These are phyloP conservation scores for Passer montanus DNA, from an alignment of 2,113 vertebrate genomes.

Conservation along the genomic window DNA sequence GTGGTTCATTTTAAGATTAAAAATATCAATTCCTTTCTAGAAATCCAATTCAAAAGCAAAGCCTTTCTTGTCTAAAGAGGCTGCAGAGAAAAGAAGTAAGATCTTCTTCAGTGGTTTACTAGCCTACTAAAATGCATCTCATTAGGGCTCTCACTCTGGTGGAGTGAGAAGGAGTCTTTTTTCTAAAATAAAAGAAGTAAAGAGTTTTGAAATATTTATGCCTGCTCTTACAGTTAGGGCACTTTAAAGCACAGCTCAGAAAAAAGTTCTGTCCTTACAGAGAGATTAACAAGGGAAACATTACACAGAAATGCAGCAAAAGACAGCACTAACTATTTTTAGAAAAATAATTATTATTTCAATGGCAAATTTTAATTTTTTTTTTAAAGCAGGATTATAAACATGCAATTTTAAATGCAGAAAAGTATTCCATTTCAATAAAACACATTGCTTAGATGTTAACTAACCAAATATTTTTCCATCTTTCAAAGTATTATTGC, in stretches of 20 bases:
- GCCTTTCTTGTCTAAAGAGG: not conserved
- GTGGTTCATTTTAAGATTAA: not conserved
- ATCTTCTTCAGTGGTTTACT: not conserved
- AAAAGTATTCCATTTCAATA: not conserved
- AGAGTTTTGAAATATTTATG: not conserved
- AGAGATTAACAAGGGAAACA: not conserved
- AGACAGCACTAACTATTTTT: not conserved
- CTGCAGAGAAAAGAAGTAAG: not conserved
- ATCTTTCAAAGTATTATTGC: not conserved
- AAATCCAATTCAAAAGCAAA: not conserved
- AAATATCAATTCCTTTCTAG: not conserved
- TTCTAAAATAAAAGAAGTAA: not conserved
- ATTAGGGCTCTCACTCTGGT: not conserved
- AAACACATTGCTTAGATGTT: not conserved
- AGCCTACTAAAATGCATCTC: not conserved
- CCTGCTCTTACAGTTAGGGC: not conserved
- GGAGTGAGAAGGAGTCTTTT: not conserved
- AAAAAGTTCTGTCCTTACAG: not conserved
- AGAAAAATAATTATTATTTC: accelerated
- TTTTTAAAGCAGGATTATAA: not conserved
- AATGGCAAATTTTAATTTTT: not conserved
- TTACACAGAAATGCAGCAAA: not conserved
- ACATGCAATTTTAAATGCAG: not conserved
- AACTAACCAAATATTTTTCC: not conserved
- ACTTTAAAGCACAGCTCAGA: accelerated